Base-by-base conservation (phyloP, 2,113 vertebrate genomes). In the Theropithecus gelada region DNA sequence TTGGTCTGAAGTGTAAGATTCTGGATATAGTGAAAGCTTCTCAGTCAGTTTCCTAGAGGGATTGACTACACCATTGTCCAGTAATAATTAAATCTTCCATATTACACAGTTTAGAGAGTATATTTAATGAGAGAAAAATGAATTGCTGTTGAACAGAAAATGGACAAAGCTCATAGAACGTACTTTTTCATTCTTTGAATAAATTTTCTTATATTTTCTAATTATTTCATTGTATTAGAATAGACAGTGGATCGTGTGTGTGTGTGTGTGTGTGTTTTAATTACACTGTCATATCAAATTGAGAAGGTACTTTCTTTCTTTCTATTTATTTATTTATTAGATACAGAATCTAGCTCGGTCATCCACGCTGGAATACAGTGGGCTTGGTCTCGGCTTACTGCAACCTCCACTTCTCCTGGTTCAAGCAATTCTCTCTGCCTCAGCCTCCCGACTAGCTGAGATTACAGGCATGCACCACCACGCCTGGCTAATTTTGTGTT, bases 101-200 rank as follows among this genome's bases (percentile, higher is more conserved):
- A 93, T 95, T 93, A 84, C 66, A 66, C n/a, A 35, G 45, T n/a
- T 96, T 22, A 76, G 72, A 66, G 55, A 83, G 68, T 38, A 18
- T 90, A 38, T 92, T 96, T 97, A 92, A 70, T 75, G 61, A 92
- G 81, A 96, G 72, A 88, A 90, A 89, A 96, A 89, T 68, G 52
- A 95, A 76, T 88, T 96, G 6, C 45, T 83, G 16, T 97, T 93
- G 70, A 96, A 84, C 6, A 88, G 73, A 86, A 94, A 97, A 95
- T 45, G 5, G 3, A 23, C 40, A 84, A 72, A 96, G 8, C 48
- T 86, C 81, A 82, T 27, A 88, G 70, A 4, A 12, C 8, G 38
- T 64, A n/a, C 91, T 17, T 78, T 79, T 90, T 94, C 95, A 86
- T 83, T 84, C 40, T 91, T 95, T 92, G 14, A 94, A 75, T 50